Percentiles rank a stretch among this genome's conserved stretches.
Evolutionary conservation across 1,140 invertebrate species (phyloP).

Genomic region (Heliconius melpomene): DNA sequence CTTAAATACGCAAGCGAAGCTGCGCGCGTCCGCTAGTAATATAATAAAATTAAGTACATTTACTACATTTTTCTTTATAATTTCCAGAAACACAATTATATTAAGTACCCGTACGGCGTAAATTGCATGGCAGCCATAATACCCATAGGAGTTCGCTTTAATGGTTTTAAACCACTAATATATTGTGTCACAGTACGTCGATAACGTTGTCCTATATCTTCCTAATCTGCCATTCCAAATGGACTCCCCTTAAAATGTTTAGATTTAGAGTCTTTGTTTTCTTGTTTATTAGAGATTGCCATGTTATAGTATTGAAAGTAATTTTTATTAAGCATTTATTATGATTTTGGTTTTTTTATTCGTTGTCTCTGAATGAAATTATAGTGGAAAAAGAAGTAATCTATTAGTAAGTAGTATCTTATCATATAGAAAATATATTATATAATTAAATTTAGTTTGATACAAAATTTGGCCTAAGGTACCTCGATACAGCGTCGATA

Average conservation of each 20-base stretch:
- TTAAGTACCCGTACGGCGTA: not conserved
- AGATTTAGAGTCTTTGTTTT: not conserved
- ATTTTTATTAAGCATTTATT: not conserved
- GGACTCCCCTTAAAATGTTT: conserved; percentile 15
- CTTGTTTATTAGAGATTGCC: not conserved
- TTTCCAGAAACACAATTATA: not conserved
- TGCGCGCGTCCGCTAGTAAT: too few relatives aligned
- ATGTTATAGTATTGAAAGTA: not conserved
- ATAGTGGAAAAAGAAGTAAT: too few relatives aligned
- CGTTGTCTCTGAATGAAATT: too few relatives aligned
- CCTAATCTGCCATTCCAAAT: conserved; percentile 9
- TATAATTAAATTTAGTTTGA: too few relatives aligned
- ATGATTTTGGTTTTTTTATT: not conserved
- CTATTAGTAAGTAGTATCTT: too few relatives aligned
- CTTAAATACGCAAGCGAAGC: too few relatives aligned
- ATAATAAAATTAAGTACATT: too few relatives aligned
- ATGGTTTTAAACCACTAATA: conserved; percentile 25
- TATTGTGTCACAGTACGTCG: conserved; percentile 19
- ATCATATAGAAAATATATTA: too few relatives aligned
- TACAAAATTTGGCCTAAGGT: too few relatives aligned
- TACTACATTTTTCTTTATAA: too few relatives aligned
- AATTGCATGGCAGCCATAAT: not conserved
- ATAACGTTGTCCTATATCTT: conserved; percentile 14
- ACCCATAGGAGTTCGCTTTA: conserved; percentile 10
- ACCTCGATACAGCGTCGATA: too few relatives aligned